These are phyloP conservation scores for Bothrops jararaca DNA, from an alignment of 2,113 vertebrate genomes.

Conservation along the genomic window DNA sequence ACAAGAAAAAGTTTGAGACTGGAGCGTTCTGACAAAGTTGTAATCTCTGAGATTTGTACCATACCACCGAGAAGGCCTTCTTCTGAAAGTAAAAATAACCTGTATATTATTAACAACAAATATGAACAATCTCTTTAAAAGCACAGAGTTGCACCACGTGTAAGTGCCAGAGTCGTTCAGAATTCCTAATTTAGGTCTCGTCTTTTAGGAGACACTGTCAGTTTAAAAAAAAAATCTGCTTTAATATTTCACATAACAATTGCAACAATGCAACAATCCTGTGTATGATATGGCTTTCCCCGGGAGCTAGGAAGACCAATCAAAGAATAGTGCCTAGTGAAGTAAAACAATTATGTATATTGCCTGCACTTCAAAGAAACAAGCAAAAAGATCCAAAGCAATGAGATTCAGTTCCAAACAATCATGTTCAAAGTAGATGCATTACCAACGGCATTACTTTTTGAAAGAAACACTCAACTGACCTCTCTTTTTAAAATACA, in stretches of 20 bases:
- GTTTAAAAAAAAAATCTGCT: background rate
- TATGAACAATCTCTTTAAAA: background rate
- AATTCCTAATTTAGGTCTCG: background rate
- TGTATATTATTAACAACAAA: background rate
- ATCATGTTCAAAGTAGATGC: background rate
- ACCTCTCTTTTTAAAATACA: background rate
- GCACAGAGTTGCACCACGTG: background rate
- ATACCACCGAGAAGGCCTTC: background rate
- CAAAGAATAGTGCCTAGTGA: background rate
- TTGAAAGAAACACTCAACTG: background rate
- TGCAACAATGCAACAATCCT: background rate
- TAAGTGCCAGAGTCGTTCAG: background rate
- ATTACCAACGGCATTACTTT: background rate
- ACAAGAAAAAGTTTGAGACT: background rate
- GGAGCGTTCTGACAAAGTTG: background rate
- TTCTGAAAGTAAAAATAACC: background rate
- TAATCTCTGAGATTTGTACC: background rate
- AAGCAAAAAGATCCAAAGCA: background rate
- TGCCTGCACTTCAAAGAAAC: background rate
- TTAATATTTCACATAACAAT: background rate
- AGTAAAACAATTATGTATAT: background rate
- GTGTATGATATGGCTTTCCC: background rate
- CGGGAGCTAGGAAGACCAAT: background rate
- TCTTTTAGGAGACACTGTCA: background rate
- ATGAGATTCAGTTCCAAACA: background rate